Conservation (phyloP, 2,888 invertebrate species). For the Leucophora obtusa region DNA sequence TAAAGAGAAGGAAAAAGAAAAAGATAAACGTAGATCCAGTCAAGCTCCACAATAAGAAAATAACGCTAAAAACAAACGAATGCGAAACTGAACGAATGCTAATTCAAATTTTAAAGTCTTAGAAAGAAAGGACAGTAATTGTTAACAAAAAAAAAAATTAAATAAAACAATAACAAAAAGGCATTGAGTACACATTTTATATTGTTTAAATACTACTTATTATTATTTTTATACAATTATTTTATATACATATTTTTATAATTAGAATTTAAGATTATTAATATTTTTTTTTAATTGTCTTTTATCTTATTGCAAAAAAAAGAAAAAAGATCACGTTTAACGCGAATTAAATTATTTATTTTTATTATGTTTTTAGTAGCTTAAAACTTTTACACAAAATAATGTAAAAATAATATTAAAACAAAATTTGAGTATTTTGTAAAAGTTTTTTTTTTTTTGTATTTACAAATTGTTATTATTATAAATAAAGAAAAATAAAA, state of each 20-base stretch:
- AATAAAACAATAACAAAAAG: slow-evolving; percentile 5
- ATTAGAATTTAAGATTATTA: slow-evolving; percentile 22
- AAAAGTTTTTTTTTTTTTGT: slow-evolving; percentile 19
- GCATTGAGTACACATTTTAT: slow-evolving; percentile 46
- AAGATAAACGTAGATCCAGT: slow-evolving; percentile 75
- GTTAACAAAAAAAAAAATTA: background rate
- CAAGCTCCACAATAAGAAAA: slow-evolving; percentile 73
- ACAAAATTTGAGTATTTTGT: slow-evolving; percentile 21
- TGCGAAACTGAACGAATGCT: slow-evolving; percentile 16
- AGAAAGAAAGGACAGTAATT: background rate
- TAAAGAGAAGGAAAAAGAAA: slow-evolving; percentile 72
- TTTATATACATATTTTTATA: slow-evolving; percentile 38
- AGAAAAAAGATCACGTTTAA: slow-evolving; percentile 47
- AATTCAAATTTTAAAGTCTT: background rate
- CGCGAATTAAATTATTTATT: slow-evolving; percentile 50
- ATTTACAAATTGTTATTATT: slow-evolving; percentile 57
- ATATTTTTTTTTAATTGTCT: slow-evolving; percentile 24
- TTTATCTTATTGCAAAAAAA: slow-evolving; percentile 22
- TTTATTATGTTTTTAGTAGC: slow-evolving; percentile 38
- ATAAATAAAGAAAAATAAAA: slow-evolving; percentile 29
- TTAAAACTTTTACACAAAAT: slow-evolving; percentile 43
- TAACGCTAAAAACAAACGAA: background rate
- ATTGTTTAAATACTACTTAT: slow-evolving; percentile 48
- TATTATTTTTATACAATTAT: slow-evolving; percentile 41
- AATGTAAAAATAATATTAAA: slow-evolving; percentile 28